Conservation (phyloP, 1,140 invertebrate genomes). For the Choristoneura fumiferana region DNA sequence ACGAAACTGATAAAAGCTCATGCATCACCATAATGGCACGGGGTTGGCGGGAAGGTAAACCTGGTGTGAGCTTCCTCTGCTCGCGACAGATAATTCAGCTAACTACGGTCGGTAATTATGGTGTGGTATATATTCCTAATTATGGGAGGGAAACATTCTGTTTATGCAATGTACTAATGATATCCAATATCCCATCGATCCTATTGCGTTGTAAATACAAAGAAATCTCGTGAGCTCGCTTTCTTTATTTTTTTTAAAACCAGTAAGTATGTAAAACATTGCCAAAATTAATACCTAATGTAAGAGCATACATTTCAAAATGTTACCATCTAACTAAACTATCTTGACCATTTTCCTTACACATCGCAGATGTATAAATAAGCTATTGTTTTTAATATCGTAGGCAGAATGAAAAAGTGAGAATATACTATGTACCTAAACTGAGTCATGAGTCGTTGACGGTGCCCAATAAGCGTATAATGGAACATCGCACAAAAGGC, state of each 20-base stretch:
- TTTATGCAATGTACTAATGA: too few relatives aligned
- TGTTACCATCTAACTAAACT: neutral
- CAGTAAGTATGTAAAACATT: too few relatives aligned
- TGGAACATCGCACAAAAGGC: constrained; percentile 4
- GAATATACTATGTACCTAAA: too few relatives aligned
- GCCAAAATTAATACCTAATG: too few relatives aligned
- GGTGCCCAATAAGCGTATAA: constrained; percentile 3
- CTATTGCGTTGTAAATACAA: too few relatives aligned
- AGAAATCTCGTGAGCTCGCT: too few relatives aligned
- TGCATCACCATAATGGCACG: constrained; percentile 8
- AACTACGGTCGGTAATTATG: too few relatives aligned
- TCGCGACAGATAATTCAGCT: neutral
- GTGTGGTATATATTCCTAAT: too few relatives aligned
- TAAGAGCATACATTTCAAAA: too few relatives aligned
- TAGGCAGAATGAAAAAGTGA: neutral
- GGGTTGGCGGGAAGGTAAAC: constrained; percentile 4
- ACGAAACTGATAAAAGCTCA: constrained; percentile 15
- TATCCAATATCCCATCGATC: too few relatives aligned
- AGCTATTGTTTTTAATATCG: constrained; percentile 13
- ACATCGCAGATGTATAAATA: neutral
- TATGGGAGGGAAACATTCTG: too few relatives aligned
- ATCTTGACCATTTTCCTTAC: neutral
- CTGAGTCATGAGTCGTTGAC: neutral
- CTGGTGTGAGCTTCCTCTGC: neutral
- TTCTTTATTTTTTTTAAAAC: too few relatives aligned